Base-by-base conservation (phyloP, 2,797 vertebrate genomes). In the Anabacerthia variegaticeps region DNA sequence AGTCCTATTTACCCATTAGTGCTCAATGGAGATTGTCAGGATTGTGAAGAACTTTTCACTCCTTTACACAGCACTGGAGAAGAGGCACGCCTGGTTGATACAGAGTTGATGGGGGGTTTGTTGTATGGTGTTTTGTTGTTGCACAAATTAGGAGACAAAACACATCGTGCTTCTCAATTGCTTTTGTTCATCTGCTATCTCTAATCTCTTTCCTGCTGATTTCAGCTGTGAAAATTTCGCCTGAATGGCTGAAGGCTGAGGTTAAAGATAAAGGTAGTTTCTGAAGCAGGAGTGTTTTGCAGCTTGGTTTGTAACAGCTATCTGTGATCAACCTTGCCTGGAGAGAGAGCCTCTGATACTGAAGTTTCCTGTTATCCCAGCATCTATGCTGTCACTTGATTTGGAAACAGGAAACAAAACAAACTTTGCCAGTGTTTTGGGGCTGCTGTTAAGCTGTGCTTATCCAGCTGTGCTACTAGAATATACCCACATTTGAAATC, bases 391-490 rank as follows among this genome's bases (percentile, higher is more conserved):
- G 87, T 89, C 73, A 51, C 73, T 92, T 95, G 59, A 72, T 86
- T 89, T 86, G 77, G 89, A 93, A 88, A 93, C 71, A 85, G 95
- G 94, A 97, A 96, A 75, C 46, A 91, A 85, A 88, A 43, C 27
- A 91, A 80, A 68, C 43, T 88, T 74, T 86, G 73, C 34, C 6
- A 1, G 22, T 82, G 67, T 34, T 85, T 83, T 88, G 81, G 65
- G 54, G 68, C 67, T 0, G 0, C 51, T 67, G 55, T 76, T 81
- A n/a, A 71, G 69, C 1, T 13, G 15, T 49, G 28, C 44, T 92
- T 84, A 73, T 71, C 85, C 76, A 59, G 69, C 59, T 91, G 54
- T 62, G 62, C 72, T 87, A 4, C 49, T 75, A 41, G 58, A 56
- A 81, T 62, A 15, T 65, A 41, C 27, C 85, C 15, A 10, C 28